Base-by-base conservation (phyloP, 2,113 vertebrate genomes). In the Herpetotheres cachinnans region DNA sequence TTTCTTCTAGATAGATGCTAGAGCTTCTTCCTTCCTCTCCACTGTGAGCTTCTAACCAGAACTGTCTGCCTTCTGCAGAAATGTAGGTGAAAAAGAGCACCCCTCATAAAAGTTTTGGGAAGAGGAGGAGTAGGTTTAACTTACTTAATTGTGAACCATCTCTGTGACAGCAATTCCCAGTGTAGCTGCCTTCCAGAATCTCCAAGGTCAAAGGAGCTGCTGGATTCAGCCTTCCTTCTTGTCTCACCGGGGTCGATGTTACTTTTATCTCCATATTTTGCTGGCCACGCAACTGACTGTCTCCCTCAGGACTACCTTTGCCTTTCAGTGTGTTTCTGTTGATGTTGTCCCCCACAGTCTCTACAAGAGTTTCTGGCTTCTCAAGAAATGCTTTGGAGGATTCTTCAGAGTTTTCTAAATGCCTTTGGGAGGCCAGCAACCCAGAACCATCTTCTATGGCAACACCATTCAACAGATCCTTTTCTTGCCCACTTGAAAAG, bases 141-240 rank as follows among this genome's bases (percentile, higher is more conserved):
- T 61, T 96, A 99, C 99, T 98, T 67, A 99, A 98, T 76, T 96
- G 97, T 2, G 98, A 98, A 87, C 99, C 99, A 16, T 99, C 99
- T 87, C 98, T 98, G 96, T 99, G 99, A 96, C 98, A 99, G 87
- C 98, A 99, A 49, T 97, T 98, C 52, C 98, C 98, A 7, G 56
- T 24, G 66, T 98, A 99, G 92, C 52, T 97, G 44, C 99, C 99
- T 93, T 99, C 99, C 86, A 93, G 80, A 66, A 98, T 98, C 80
- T 94, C 62, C 12, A 16, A 36, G 40, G 58, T 29, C 49, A 38
- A 7, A 67, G 95, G 7, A 38, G 50, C 55, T 67, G 92, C 36
- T 15, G 74, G 62, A 2, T n/a, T 59, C 12, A 29, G 46, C 7
- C 26, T 25, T 61, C 49, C 56, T 49, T 82, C 90, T 56, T 29